Evolutionary conservation across 2,797 vertebrate genomes (phyloP).

Genomic region (Iguana delicatissima): DNA sequence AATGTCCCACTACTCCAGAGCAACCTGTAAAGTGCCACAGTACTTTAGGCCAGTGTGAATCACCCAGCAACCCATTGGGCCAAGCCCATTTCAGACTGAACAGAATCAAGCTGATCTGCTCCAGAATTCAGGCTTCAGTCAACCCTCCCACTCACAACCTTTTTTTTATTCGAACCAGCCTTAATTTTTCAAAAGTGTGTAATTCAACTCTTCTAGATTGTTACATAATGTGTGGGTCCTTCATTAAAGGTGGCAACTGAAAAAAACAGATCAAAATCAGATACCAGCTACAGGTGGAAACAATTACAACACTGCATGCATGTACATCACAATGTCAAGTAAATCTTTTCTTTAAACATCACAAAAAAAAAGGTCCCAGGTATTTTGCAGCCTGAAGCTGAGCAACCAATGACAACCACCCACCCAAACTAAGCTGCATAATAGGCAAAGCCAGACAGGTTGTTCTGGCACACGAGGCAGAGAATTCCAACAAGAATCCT

Average conservation of each 20-base stretch:
- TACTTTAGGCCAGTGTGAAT: too few relatives aligned
- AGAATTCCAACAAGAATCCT: not conserved
- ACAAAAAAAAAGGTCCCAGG: not conserved
- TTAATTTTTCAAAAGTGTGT: not conserved
- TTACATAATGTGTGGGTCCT: not conserved
- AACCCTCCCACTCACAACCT: too few relatives aligned
- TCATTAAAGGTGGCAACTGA: not conserved
- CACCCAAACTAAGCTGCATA: not conserved
- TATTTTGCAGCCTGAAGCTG: too few relatives aligned
- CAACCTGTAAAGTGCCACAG: too few relatives aligned
- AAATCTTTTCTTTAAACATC: not conserved
- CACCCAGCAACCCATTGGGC: too few relatives aligned
- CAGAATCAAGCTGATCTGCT: too few relatives aligned
- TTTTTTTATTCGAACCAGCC: too few relatives aligned
- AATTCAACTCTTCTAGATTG: constrained; percentile 21
- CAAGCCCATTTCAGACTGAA: too few relatives aligned
- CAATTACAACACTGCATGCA: not conserved
- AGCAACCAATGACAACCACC: too few relatives aligned
- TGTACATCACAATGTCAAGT: not conserved
- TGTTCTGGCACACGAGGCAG: too few relatives aligned
- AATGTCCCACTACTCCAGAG: too few relatives aligned
- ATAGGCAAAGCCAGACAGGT: not conserved
- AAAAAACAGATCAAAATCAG: not conserved
- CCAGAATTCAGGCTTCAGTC: too few relatives aligned
- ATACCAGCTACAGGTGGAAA: not conserved